These are phyloP conservation scores for Scaptodrosophila lebanonensis DNA, from an alignment of 1,140 invertebrate species.

Conservation along the genomic window DNA sequence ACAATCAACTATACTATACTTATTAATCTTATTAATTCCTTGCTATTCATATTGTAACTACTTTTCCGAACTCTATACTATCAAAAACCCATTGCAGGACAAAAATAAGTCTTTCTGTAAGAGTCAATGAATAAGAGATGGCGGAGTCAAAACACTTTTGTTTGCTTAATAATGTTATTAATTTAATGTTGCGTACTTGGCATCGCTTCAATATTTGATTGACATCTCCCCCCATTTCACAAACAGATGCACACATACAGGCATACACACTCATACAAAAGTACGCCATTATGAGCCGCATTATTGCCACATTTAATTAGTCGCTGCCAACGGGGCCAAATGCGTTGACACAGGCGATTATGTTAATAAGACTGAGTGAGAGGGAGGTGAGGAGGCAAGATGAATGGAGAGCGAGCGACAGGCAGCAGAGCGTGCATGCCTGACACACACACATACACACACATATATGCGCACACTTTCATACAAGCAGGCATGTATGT, in stretches of 20 bases:
- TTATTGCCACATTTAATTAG: conserved; percentile 61
- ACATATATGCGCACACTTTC: no score
- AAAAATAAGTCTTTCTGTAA: no score
- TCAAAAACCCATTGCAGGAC: no score
- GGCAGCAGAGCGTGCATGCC: conserved; percentile 13
- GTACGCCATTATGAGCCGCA: conserved; percentile 20
- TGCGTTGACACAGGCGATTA: conserved; percentile 63
- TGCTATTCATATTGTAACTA: no score
- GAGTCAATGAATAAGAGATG: no score
- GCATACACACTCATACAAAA: background rate
- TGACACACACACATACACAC: no score
- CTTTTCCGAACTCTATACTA: no score
- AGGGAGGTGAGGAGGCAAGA: no score
- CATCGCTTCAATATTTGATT: conserved; percentile 28
- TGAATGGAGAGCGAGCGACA: background rate
- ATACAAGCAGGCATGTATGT: no score
- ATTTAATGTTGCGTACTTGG: conserved; percentile 42
- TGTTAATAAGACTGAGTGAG: conserved; percentile 50
- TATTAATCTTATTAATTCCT: no score
- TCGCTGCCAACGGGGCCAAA: conserved; percentile 32
- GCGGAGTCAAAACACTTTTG: no score
- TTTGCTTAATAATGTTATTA: conserved; percentile 51
- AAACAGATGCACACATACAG: background rate
- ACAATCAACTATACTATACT: conserved; percentile 24
- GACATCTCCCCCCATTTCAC: background rate